Evolutionary conservation across 2,888 invertebrate genomes (phyloP).

Genomic region (Pollenia angustigena): DNA sequence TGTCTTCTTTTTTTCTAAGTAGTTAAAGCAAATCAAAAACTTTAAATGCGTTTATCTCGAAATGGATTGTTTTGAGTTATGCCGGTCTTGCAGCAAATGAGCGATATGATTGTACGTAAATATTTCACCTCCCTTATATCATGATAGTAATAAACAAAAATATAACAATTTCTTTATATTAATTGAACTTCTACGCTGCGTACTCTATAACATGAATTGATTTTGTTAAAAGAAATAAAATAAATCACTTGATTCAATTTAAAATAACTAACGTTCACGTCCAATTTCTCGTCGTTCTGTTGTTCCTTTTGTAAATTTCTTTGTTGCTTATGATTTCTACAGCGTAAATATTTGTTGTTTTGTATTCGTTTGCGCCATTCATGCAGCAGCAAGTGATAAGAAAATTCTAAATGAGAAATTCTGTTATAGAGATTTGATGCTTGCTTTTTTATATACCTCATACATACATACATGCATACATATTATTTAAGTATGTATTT

Average conservation of each 20-base stretch:
- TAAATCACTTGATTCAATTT: conserved; percentile 70
- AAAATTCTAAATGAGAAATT: conserved; percentile 60
- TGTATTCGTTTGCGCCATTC: conserved; percentile 59
- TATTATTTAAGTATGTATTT: conserved; percentile 27
- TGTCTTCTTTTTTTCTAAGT: no score
- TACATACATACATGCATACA: not conserved
- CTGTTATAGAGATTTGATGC: conserved; percentile 51
- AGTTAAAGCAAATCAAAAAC: no score
- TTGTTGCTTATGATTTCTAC: conserved; percentile 65
- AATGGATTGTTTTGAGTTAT: no score
- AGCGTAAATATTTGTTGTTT: conserved; percentile 57
- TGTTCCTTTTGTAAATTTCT: conserved; percentile 57
- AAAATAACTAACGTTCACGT: conserved; percentile 59
- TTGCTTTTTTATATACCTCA: conserved; percentile 23
- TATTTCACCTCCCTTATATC: not conserved
- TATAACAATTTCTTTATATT: not conserved
- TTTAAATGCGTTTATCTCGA: no score
- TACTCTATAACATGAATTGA: conserved; percentile 47
- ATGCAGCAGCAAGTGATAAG: conserved; percentile 68
- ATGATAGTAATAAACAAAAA: not conserved
- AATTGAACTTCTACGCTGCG: conserved; percentile 37
- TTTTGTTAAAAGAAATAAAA: conserved; percentile 61
- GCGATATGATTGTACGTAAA: no score
- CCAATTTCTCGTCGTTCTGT: conserved; percentile 57
- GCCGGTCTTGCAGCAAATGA: no score